Conservation (phyloP, 2,113 vertebrate genomes). For the Apistogramma diplotaenia region DNA sequence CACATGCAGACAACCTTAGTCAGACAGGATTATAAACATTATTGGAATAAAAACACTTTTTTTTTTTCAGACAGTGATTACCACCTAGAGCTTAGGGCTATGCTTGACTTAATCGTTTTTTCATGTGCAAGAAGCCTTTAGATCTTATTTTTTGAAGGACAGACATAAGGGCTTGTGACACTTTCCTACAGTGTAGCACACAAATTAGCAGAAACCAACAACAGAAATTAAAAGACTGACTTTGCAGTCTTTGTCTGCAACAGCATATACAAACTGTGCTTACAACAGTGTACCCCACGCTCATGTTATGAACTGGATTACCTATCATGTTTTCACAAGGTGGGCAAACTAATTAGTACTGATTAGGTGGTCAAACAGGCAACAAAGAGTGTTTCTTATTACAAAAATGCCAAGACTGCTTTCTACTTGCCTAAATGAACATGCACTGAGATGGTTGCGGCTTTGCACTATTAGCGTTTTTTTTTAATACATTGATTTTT, state of each 20-base stretch:
- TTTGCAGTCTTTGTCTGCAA: constrained; percentile 19
- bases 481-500: neutral
- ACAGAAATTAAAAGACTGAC: constrained; percentile 23
- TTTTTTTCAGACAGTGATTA: constrained; percentile 10
- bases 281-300: neutral
- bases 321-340: neutral
- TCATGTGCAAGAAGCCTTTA: constrained; percentile 41
- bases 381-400: neutral
- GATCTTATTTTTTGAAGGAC: constrained; percentile 42
- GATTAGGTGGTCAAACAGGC: constrained; percentile 4
- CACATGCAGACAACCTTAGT: constrained; percentile 9
- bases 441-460: neutral
- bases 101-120: constrained; percentile 47
- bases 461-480: neutral
- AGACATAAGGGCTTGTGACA: constrained; percentile 38
- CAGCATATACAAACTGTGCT: constrained; percentile 22
- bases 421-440: neutral
- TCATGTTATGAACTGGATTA: constrained; percentile 22
- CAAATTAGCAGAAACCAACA: neutral
- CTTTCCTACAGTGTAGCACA: constrained; percentile 32
- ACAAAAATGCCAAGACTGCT: constrained; percentile 11
- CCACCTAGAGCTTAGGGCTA: constrained; percentile 16
- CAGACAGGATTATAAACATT: constrained; percentile 46
- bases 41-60: constrained; percentile 3
- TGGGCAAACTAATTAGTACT: neutral